Conservation (phyloP, 1,140 invertebrate species). For the Drosophila sturtevanti region DNA sequence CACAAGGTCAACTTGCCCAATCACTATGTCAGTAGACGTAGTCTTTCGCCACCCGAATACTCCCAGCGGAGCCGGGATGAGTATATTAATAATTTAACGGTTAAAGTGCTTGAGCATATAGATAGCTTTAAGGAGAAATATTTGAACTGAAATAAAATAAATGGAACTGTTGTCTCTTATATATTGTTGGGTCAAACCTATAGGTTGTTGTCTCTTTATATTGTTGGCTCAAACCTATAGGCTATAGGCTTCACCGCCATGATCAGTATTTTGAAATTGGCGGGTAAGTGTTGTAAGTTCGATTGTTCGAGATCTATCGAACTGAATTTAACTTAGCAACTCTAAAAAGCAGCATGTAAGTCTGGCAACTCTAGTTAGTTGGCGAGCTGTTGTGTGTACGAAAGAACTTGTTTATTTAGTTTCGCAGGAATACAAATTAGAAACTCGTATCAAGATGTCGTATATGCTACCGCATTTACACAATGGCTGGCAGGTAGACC, state of each 20-base stretch:
- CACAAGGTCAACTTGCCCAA: constrained; percentile 86
- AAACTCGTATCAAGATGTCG: constrained; percentile 89
- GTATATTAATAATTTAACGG: constrained; percentile 73
- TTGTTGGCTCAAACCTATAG: too few relatives aligned
- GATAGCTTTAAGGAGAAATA: constrained; percentile 79
- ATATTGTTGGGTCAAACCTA: too few relatives aligned
- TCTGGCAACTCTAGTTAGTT: not conserved
- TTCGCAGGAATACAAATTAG: constrained; percentile 2
- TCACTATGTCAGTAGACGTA: constrained; percentile 68
- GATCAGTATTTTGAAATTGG: not conserved
- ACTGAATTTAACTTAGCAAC: not conserved
- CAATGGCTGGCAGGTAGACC: constrained; percentile 99
- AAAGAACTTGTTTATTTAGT: constrained; percentile 53
- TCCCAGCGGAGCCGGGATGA: constrained; percentile 55
- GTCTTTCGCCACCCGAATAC: constrained; percentile 57
- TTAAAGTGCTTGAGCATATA: constrained; percentile 76
- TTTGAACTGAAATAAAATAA: constrained; percentile 62
- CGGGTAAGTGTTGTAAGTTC: not conserved
- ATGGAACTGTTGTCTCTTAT: constrained; percentile 3
- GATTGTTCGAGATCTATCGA: not conserved
- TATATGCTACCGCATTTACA: constrained; percentile 99
- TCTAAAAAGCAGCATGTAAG: not conserved
- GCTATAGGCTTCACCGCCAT: too few relatives aligned
- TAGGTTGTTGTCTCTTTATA: too few relatives aligned
- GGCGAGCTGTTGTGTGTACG: not conserved